These are phyloP conservation scores for Mustela nigripes DNA, from an alignment of 2,113 vertebrate genomes.

Conservation along the genomic window DNA sequence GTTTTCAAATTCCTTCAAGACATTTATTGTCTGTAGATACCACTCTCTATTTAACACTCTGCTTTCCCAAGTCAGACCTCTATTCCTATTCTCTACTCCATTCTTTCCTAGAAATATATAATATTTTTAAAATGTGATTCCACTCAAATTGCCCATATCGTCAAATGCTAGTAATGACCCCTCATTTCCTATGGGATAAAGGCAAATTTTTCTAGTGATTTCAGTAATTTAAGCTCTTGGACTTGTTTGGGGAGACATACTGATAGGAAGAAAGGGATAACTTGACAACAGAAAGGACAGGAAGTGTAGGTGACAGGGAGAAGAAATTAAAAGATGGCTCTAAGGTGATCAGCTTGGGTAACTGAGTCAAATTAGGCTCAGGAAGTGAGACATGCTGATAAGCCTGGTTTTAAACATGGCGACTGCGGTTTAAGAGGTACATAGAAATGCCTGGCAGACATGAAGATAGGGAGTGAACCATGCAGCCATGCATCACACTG, in stretches of 20 bases:
- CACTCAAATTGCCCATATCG: neutral
- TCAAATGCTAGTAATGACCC: neutral
- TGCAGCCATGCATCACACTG: neutral
- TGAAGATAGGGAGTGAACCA: neutral
- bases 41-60: neutral
- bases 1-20: slow-evolving; percentile 38
- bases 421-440: neutral
- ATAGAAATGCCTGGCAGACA: neutral
- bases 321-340: neutral
- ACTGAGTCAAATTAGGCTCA: neutral
- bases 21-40: neutral
- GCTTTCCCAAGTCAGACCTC: neutral
- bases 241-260: neutral
- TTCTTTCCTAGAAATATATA: neutral
- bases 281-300: neutral
- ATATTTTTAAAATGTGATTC: neutral
- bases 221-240: neutral
- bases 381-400: neutral
- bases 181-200: neutral
- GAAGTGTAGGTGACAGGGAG: neutral
- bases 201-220: neutral
- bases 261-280: neutral
- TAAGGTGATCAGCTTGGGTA: neutral
- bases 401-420: neutral
- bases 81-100: neutral